These are phyloP conservation scores for Drosophila koepferae DNA, from an alignment of 2,888 invertebrate genomes.

Conservation along the genomic window DNA sequence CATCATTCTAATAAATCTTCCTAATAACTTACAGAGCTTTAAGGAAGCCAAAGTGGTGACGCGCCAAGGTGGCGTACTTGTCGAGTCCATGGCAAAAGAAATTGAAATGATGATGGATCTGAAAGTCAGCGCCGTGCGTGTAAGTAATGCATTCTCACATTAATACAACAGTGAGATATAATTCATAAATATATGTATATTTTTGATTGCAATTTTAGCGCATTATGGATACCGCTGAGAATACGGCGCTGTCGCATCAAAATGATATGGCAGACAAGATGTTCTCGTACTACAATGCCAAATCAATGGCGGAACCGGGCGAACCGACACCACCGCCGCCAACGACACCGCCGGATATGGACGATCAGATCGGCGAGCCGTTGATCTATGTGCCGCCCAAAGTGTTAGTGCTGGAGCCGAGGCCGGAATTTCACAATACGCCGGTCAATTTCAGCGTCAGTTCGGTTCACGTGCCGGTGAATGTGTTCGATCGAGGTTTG, in stretches of 20 bases:
- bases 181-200: not conserved
- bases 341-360: slow-evolving; percentile 86
- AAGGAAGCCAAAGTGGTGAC: slow-evolving; percentile 91
- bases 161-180: too few species aligned
- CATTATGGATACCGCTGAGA: slow-evolving; percentile 95
- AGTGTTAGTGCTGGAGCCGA: slow-evolving; percentile 88
- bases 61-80: slow-evolving; percentile 91
- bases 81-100: slow-evolving; percentile 93
- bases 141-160: slow-evolving; percentile 82
- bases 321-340: slow-evolving; percentile 86
- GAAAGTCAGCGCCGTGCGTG: slow-evolving; percentile 94
- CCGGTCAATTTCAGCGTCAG: slow-evolving; percentile 92
- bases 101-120: slow-evolving; percentile 95
- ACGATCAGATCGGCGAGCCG: slow-evolving; percentile 87
- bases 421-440: slow-evolving; percentile 92
- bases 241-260: slow-evolving; percentile 89
- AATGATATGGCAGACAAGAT: slow-evolving; percentile 87
- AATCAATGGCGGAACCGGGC: slow-evolving; percentile 88
- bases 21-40: slow-evolving; percentile 88
- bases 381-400: slow-evolving; percentile 87
- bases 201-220: slow-evolving; percentile 86
- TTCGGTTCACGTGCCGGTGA: slow-evolving; percentile 97
- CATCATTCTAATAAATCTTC: too few species aligned
- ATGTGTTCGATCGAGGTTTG: slow-evolving; percentile 95
- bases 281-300: slow-evolving; percentile 90